Percentiles rank a stretch among this genome's conserved stretches.
Evolutionary conservation across 2,113 vertebrate species (phyloP).

Genomic region (Thryonomys swinderianus): DNA sequence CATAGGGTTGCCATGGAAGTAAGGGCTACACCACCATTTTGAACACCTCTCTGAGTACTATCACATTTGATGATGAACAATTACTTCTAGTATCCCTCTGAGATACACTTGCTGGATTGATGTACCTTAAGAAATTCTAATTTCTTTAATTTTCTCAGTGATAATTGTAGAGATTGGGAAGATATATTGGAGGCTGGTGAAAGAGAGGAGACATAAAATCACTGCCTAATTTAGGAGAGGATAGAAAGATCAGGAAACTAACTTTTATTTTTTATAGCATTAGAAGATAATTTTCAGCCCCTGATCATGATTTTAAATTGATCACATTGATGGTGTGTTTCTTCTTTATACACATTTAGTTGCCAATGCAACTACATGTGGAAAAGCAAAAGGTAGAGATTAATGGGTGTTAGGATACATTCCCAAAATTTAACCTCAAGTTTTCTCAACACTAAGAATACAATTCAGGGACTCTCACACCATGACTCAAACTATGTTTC

Average conservation of each 20-base stretch:
- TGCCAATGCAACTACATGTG: rapidly evolving
- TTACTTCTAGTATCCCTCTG: neutral
- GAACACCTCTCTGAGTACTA: neutral
- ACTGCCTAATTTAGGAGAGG: neutral
- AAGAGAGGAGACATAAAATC: neutral
- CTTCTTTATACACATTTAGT: neutral
- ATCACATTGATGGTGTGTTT: neutral
- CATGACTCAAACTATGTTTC: neutral
- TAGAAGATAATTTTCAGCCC: neutral
- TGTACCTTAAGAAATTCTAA: neutral
- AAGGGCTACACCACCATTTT: neutral
- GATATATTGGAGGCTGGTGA: neutral
- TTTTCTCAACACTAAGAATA: slow-evolving; percentile 17
- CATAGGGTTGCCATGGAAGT: neutral
- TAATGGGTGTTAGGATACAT: neutral
- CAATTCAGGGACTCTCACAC: neutral
- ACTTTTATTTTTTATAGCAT: neutral
- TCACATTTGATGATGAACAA: neutral
- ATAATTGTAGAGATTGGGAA: neutral
- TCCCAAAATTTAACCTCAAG: neutral
- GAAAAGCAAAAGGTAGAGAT: neutral
- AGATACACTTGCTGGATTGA: neutral
- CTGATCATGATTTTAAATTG: neutral
- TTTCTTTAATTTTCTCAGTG: neutral
- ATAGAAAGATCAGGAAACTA: neutral